Evolutionary conservation across 2,113 vertebrate species (phyloP).

Genomic region (Microtus ochrogaster): DNA sequence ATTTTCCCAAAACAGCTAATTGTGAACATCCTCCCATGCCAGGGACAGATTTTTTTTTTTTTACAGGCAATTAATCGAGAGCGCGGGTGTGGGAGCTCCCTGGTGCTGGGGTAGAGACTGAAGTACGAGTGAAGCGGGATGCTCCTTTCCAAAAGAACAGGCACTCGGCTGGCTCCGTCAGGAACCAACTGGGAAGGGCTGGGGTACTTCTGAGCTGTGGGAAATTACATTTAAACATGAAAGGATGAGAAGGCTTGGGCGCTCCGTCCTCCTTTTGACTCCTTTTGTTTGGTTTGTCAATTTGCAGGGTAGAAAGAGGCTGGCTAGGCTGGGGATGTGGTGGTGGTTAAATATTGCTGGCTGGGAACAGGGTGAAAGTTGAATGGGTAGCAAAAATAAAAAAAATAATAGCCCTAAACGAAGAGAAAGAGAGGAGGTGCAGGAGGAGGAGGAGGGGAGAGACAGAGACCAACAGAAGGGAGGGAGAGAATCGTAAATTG

Average conservation of each 20-base stretch:
- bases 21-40: neutral
- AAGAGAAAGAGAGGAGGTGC: neutral
- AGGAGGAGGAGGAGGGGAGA: neutral
- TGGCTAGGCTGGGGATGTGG: neutral
- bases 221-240: constrained; percentile 26
- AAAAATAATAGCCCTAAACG: neutral
- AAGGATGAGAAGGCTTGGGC: neutral
- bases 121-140: rapidly evolving
- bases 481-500: rapidly evolving
- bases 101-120: neutral
- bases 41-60: neutral
- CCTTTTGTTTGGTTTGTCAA: neutral
- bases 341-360: neutral
- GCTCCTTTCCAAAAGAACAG: neutral
- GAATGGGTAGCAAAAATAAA: neutral
- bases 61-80: constrained; percentile 32
- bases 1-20: neutral
- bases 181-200: rapidly evolving
- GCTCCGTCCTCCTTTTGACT: neutral
- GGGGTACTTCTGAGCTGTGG: neutral
- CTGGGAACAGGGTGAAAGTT: neutral
- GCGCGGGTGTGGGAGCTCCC: neutral
- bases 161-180: rapidly evolving
- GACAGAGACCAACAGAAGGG: neutral
- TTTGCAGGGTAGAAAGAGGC: neutral